Evolutionary conservation across 2,888 invertebrate genomes (phyloP).

Genomic region (Leucania comma): DNA sequence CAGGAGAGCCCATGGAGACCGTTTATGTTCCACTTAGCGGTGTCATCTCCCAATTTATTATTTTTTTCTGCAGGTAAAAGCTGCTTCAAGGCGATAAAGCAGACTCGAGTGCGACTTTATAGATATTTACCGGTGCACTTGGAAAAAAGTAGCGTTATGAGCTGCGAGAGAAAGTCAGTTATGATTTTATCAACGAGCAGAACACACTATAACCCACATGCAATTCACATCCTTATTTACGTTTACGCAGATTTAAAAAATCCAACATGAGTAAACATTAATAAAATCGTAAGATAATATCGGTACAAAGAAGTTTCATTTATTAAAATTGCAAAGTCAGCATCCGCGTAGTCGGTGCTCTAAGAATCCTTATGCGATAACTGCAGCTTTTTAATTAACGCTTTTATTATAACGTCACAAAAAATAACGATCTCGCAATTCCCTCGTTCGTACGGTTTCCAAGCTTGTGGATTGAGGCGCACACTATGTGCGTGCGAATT

Average conservation of each 20-base stretch:
- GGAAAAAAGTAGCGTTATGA: constrained; percentile 31
- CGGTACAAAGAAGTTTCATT: constrained; percentile 16
- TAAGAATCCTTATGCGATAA: constrained; percentile 73
- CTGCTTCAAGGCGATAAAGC: constrained; percentile 27
- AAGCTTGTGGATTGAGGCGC: constrained; percentile 56
- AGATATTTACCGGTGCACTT: constrained; percentile 43
- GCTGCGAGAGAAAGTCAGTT: constrained; percentile 29
- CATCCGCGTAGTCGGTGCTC: constrained; percentile 44
- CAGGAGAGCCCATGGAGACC: constrained; percentile 41
- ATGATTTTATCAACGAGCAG: constrained; percentile 17
- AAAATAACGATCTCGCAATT: constrained; percentile 72
- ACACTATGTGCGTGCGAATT: constrained; percentile 61
- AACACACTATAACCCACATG: constrained; percentile 26
- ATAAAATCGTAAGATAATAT: constrained; percentile 1
- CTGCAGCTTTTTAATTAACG: constrained; percentile 85
- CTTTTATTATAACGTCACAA: constrained; percentile 77
- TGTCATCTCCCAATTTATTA: constrained; percentile 52
- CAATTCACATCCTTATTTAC: not conserved
- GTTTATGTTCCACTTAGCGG: constrained; percentile 54
- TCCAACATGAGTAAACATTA: not conserved
- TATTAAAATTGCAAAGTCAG: constrained; percentile 32
- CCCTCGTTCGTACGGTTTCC: constrained; percentile 76
- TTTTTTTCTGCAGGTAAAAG: constrained; percentile 40
- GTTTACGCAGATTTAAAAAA: not conserved
- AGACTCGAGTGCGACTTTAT: constrained; percentile 25